A percentile compares a stretch with the other conserved stretches of the same genome.
These are phyloP conservation scores for Euthynnus affinis DNA, from an alignment of 2,797 vertebrate genomes.

Conservation along the genomic window DNA sequence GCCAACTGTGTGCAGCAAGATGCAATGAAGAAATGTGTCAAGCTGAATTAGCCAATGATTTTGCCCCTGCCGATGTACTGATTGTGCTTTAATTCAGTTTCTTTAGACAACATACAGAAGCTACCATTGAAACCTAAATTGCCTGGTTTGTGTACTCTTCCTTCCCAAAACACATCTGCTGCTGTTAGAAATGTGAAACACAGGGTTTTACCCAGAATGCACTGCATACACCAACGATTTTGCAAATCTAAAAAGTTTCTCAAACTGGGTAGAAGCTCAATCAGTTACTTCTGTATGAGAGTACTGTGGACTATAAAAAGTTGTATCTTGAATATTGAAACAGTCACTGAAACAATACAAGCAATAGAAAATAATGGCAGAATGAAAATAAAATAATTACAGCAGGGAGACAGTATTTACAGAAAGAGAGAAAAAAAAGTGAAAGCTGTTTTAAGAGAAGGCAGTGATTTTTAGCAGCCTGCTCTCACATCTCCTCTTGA, in stretches of 20 bases:
- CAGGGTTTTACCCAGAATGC: background rate
- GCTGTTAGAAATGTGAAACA: constrained; percentile 6
- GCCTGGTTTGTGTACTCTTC: too few relatives aligned
- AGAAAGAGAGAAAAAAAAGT: constrained; percentile 5
- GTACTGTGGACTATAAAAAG: background rate
- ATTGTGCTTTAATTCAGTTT: background rate
- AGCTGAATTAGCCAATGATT: too few relatives aligned
- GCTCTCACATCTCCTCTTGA: constrained; percentile 36
- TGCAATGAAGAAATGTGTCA: background rate
- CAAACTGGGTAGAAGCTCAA: background rate
- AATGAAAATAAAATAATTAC: background rate
- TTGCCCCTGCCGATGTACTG: too few relatives aligned
- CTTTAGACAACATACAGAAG: too few relatives aligned
- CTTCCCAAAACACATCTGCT: too few relatives aligned
- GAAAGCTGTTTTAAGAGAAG: constrained; percentile 25
- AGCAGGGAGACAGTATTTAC: background rate
- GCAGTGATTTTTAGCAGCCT: constrained; percentile 19
- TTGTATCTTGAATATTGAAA: background rate
- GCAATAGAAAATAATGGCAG: background rate
- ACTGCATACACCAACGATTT: background rate
- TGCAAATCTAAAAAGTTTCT: background rate
- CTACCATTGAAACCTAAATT: too few relatives aligned
- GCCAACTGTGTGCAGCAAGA: too few relatives aligned
- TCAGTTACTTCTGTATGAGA: background rate
- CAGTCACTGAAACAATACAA: background rate